Base-by-base conservation (phyloP, 1,140 invertebrate genomes). In the Diuraphis noxia region DNA sequence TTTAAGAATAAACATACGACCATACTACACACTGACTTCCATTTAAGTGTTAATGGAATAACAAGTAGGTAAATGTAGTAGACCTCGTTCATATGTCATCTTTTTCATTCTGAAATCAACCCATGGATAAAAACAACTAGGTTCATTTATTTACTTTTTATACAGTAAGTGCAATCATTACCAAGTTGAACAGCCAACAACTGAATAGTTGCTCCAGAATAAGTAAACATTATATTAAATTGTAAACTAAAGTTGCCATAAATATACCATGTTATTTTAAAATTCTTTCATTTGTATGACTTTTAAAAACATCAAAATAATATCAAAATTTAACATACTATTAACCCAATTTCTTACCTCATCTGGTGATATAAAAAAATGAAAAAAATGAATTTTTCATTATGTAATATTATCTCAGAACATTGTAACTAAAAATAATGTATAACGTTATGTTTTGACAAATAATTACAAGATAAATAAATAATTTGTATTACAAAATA, bases 21-120 rank as follows among this genome's bases (percentile, higher is more conserved):
- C 56, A 89, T 89, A 89, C 56, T 77, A 89, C 56, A 89, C 43
- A 63, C 56, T 77, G 88, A 77, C 38, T 89, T 89, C 88, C 88
- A 89, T 77, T 89, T 77, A 89, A 36, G 25, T 43, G 38, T 77
- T 40, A 89, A 89, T 89, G 56, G 38, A 77, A 89, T 89, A 63
- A 89, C 56, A 89, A 89, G 87, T 56, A 88, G 87, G 25, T 72
- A 63, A 52, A 89, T 77, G 36, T 89, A 89, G 63, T 77, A 89
- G 88, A 41, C 23, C 38, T 63, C 88, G 56, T 89, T 89, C 88
- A 72, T 89, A 89, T 77, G 38, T 89, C 88, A 89, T 89, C 88
- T 77, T 89, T 77, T 89, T 89, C 88, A 89, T 89, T 89, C 88
- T 89, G 88, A 89, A 89, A 89, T 41, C 25, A 89, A 89, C 88